Evolutionary conservation across 2,888 invertebrate genomes (phyloP).

Genomic region (Eueremaeus valkanovi): DNA sequence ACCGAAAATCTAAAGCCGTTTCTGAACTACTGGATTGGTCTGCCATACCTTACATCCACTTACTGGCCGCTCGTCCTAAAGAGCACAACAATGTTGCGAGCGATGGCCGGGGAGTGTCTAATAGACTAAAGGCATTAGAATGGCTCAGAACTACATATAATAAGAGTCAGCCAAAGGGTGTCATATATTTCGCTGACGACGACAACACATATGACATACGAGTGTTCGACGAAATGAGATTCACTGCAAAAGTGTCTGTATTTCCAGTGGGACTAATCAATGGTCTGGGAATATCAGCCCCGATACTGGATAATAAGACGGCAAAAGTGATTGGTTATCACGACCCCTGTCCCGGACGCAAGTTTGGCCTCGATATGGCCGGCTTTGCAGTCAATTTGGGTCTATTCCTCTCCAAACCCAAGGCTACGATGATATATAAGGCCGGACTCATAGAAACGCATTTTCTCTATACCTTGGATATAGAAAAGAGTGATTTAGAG

Average conservation of each 20-base stretch:
- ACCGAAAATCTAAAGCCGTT: neutral
- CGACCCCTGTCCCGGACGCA: slow-evolving; percentile 68
- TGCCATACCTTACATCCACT: slow-evolving; percentile 61
- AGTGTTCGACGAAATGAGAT: slow-evolving; percentile 67
- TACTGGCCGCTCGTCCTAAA: slow-evolving; percentile 55
- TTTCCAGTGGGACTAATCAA: slow-evolving; percentile 78
- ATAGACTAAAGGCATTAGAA: slow-evolving; percentile 63
- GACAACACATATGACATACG: slow-evolving; percentile 60
- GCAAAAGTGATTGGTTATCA: slow-evolving; percentile 63
- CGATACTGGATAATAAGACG: slow-evolving; percentile 57
- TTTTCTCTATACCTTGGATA: slow-evolving; percentile 64
- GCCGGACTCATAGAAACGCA: slow-evolving; percentile 72
- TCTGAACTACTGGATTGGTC: slow-evolving; percentile 48
- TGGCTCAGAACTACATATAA: slow-evolving; percentile 54
- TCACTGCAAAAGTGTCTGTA: slow-evolving; percentile 68
- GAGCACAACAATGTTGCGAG: slow-evolving; percentile 10
- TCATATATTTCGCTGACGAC: slow-evolving; percentile 64
- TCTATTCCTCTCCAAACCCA: slow-evolving; percentile 56
- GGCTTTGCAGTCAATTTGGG: slow-evolving; percentile 70
- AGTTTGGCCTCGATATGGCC: slow-evolving; percentile 75
- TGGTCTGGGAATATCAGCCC: slow-evolving; percentile 63
- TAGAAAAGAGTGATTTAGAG: slow-evolving; percentile 67
- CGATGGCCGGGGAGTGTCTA: slow-evolving; percentile 62
- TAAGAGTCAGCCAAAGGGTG: slow-evolving; percentile 54
- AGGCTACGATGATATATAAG: slow-evolving; percentile 65